These are phyloP conservation scores for Epinephelus malabaricus DNA, from an alignment of 2,797 vertebrate species.

Conservation along the genomic window DNA sequence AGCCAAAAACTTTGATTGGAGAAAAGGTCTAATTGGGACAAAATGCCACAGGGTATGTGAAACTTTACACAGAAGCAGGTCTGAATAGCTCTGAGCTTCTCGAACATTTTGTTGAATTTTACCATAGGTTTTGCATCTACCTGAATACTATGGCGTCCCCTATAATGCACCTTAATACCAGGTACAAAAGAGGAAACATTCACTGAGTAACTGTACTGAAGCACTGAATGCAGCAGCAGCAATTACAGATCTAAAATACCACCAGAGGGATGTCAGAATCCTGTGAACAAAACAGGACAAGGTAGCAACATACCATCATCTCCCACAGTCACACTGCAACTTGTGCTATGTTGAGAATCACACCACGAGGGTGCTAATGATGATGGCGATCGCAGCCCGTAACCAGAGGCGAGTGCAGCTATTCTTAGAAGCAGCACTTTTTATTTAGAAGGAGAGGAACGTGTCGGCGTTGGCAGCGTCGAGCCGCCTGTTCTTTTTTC, in stretches of 20 bases:
- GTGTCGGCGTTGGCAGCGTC: slow-evolving; percentile 57
- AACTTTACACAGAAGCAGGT: slow-evolving; percentile 2
- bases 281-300: slow-evolving; percentile 28
- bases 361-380: slow-evolving; percentile 71
- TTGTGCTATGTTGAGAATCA: slow-evolving; percentile 63
- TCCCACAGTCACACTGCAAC: slow-evolving; percentile 52
- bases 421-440: slow-evolving; percentile 73
- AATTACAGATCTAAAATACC: slow-evolving; percentile 10
- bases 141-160: not conserved
- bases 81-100: not conserved
- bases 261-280: slow-evolving; percentile 12
- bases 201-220: not conserved
- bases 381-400: slow-evolving; percentile 60
- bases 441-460: slow-evolving; percentile 71
- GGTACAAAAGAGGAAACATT: not conserved
- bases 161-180: slow-evolving; percentile 9
- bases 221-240: not conserved
- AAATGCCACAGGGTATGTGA: slow-evolving; percentile 6
- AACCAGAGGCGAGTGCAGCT: slow-evolving; percentile 67
- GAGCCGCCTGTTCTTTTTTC: slow-evolving; percentile 55
- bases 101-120: not conserved
- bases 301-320: slow-evolving; percentile 46
- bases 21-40: not conserved
- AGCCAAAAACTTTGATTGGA: not conserved
- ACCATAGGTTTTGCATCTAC: not conserved